phyloP scores from a whole-genome alignment of 1,140 invertebrate species.

The Drosophila biarmipes region DNA sequence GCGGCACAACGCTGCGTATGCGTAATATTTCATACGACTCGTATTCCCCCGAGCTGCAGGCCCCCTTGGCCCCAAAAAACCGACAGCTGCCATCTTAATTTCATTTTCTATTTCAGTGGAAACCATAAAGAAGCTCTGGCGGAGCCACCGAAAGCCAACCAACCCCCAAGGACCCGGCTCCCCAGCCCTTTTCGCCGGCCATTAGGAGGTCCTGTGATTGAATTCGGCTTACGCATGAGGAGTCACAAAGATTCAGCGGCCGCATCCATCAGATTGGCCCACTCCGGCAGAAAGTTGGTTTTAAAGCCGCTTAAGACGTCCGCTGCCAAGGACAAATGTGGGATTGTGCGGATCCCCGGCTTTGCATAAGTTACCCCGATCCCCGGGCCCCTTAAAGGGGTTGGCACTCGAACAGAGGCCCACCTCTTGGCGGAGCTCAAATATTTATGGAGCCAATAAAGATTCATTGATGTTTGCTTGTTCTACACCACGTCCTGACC shows the following conservation, averaged over 20 bases:
- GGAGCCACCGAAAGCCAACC: conserved; percentile 7
- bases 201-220: conserved; percentile 67
- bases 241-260: conserved; percentile 56
- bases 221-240: conserved; percentile 76
- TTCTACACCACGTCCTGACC: conserved; percentile 48
- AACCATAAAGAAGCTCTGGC: conserved; percentile 61
- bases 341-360: conserved; percentile 36
- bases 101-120: conserved; percentile 58
- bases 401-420: not conserved
- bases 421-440: conserved; percentile 23
- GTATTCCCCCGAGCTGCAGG: conserved; percentile 43
- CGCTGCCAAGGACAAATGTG: conserved; percentile 67
- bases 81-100: conserved; percentile 52
- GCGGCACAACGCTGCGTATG: conserved; percentile 49
- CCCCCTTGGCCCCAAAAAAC: not conserved
- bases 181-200: conserved; percentile 21
- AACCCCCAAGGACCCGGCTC: conserved; percentile 4
- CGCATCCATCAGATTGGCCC: conserved; percentile 55
- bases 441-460: conserved; percentile 78
- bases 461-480: conserved; percentile 74
- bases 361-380: conserved; percentile 54
- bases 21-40: conserved; percentile 67
- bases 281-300: conserved; percentile 25
- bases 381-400: conserved; percentile 9
- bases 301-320: conserved; percentile 70